These are phyloP conservation scores for Halichoerus grypus DNA, from an alignment of 2,113 vertebrate species.

Conservation along the genomic window DNA sequence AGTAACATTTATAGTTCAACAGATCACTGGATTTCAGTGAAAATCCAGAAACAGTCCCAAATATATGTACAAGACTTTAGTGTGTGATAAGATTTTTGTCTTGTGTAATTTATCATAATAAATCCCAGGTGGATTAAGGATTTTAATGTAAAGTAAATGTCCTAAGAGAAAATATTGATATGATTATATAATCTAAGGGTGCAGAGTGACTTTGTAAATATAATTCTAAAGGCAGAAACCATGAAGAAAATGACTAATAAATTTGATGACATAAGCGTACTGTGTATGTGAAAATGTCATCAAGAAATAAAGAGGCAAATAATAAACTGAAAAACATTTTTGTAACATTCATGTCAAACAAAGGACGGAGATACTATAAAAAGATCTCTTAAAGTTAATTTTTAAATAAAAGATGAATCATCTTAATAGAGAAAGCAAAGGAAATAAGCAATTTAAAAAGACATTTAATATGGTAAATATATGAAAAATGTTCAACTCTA, in stretches of 20 bases:
- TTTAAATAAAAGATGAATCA: conserved; percentile 75
- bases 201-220: conserved; percentile 32
- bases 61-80: background rate
- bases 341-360: conserved; percentile 46
- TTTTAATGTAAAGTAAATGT: conserved; percentile 43
- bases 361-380: conserved; percentile 45
- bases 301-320: conserved; percentile 60
- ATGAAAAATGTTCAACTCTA: conserved; percentile 63
- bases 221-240: conserved; percentile 53
- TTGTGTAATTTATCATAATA: conserved; percentile 34
- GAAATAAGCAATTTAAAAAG: conserved; percentile 62
- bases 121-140: conserved; percentile 41
- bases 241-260: conserved; percentile 60
- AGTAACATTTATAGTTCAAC: background rate
- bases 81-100: conserved; percentile 16
- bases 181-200: background rate
- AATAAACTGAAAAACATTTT: conserved; percentile 63
- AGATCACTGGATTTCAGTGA: background rate
- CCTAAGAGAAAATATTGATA: conserved; percentile 43
- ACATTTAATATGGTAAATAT: conserved; percentile 62
- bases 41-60: conserved; percentile 20
- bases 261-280: conserved; percentile 52
- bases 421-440: conserved; percentile 69
- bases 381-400: conserved; percentile 71
- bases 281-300: conserved; percentile 45